These are phyloP conservation scores for Antheraea mylitta DNA, from an alignment of 1,140 invertebrate genomes.

Conservation along the genomic window DNA sequence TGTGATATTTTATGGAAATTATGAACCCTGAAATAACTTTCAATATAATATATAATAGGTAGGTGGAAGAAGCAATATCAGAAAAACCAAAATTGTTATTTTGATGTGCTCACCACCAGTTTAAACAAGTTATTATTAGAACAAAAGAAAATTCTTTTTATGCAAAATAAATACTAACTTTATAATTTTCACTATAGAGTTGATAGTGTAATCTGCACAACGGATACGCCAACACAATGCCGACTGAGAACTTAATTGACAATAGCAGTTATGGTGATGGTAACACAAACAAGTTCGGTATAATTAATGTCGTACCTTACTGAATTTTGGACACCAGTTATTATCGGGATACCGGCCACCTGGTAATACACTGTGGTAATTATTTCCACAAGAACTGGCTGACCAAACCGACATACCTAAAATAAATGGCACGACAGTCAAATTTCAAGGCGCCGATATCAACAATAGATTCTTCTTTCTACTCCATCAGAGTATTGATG, in stretches of 20 bases:
- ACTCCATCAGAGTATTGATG: not conserved
- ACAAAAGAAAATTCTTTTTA: slow-evolving; percentile 15
- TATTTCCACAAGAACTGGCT: slow-evolving; percentile 71
- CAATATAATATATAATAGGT: too few relatives aligned
- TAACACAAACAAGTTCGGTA: slow-evolving; percentile 15
- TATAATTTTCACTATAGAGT: not conserved
- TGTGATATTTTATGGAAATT: too few relatives aligned
- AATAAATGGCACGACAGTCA: slow-evolving; percentile 60
- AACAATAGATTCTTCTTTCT: slow-evolving; percentile 22
- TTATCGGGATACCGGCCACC: slow-evolving; percentile 59
- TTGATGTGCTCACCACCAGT: slow-evolving; percentile 5
- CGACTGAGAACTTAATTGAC: slow-evolving; percentile 21
- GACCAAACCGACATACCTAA: slow-evolving; percentile 78
- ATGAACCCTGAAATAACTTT: too few relatives aligned
- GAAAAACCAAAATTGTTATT: slow-evolving; percentile 19
- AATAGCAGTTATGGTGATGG: slow-evolving; percentile 21
- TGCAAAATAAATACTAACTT: not conserved
- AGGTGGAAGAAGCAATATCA: not conserved
- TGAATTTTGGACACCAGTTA: slow-evolving; percentile 70
- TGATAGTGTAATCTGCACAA: slow-evolving; percentile 18
- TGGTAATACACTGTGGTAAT: slow-evolving; percentile 58
- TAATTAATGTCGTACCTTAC: slow-evolving; percentile 54
- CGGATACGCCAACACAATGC: slow-evolving; percentile 15
- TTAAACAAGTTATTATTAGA: not conserved
- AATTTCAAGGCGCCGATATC: slow-evolving; percentile 57